Percentiles rank a stretch among this genome's conserved stretches.
Conservation (phyloP, 2,797 vertebrate genomes). For the Rhinoraja longicauda region DNA sequence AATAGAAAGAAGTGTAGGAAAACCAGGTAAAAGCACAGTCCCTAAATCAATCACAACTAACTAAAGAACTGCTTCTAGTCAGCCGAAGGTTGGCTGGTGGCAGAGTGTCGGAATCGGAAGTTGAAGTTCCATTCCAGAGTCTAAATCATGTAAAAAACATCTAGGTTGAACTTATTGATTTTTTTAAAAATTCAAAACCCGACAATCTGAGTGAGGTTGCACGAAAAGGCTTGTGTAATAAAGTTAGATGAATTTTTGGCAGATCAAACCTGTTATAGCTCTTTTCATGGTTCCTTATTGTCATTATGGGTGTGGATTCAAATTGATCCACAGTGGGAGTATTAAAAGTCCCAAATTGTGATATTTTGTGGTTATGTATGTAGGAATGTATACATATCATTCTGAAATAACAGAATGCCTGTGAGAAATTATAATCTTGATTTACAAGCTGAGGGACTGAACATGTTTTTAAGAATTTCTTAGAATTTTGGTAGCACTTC, state of each 20-base stretch:
- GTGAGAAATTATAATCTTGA: not conserved
- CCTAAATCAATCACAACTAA: no score
- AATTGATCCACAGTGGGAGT: not conserved
- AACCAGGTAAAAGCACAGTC: no score
- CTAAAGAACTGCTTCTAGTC: no score
- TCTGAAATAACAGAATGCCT: not conserved
- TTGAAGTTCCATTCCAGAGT: no score
- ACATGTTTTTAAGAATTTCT: not conserved
- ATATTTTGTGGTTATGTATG: not conserved
- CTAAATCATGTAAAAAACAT: not conserved
- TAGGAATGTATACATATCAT: not conserved
- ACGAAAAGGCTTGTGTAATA: not conserved
- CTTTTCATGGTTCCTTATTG: not conserved
- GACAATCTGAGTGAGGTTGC: not conserved
- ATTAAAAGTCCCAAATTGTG: not conserved
- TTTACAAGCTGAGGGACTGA: not conserved
- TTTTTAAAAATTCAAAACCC: not conserved
- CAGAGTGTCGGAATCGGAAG: no score
- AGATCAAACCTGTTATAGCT: not conserved
- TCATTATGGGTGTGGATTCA: not conserved
- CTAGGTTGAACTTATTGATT: not conserved
- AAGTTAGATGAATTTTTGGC: not conserved
- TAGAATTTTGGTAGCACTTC: not conserved
- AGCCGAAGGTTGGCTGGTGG: no score
- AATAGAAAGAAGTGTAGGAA: not conserved